phyloP scores from a whole-genome alignment of 2,888 invertebrate species.

The Mantis religiosa region DNA sequence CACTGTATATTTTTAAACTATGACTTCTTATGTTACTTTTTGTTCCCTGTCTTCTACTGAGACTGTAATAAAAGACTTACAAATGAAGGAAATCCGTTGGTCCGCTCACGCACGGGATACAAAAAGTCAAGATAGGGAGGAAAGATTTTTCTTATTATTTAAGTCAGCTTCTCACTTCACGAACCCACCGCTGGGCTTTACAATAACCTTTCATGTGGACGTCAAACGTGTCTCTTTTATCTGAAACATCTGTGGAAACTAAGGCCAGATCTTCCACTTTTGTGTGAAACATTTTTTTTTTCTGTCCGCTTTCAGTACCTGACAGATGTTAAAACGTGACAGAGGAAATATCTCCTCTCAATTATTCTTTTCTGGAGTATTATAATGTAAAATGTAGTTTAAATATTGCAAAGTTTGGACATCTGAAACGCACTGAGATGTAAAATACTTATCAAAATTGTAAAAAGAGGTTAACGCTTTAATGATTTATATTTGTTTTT shows the following conservation, averaged over 20 bases:
- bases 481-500: too few relatives aligned
- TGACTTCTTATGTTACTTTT: background rate
- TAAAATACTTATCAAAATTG: too few relatives aligned
- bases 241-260: background rate
- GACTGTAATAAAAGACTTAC: background rate
- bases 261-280: background rate
- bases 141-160: background rate
- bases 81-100: background rate
- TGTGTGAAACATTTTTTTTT: background rate
- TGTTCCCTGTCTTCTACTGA: background rate
- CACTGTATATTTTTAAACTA: background rate
- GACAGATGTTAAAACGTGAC: background rate
- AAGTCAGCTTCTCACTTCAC: background rate
- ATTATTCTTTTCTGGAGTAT: background rate
- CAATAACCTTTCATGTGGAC: background rate
- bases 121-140: background rate
- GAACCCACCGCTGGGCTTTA: background rate
- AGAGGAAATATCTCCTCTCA: background rate
- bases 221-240: background rate
- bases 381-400: background rate
- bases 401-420: background rate
- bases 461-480: too few relatives aligned
- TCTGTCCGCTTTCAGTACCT: background rate
- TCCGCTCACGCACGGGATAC: too few relatives aligned
- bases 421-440: background rate